These are phyloP conservation scores for Phthorimaea operculella DNA, from an alignment of 1,140 invertebrate species.

Conservation along the genomic window DNA sequence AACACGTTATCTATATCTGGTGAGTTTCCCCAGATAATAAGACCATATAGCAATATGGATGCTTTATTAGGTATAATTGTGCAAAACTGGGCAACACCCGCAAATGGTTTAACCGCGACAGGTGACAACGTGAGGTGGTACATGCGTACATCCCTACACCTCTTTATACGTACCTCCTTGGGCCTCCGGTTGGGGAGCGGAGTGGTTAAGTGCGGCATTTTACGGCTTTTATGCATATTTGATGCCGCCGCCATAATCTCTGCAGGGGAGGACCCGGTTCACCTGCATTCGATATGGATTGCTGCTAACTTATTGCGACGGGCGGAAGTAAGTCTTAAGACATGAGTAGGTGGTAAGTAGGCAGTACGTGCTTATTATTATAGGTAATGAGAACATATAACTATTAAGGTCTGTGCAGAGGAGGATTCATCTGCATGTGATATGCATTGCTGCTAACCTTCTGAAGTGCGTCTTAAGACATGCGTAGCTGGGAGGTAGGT, in stretches of 20 bases:
- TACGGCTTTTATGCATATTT: constrained; percentile 69
- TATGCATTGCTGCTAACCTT: constrained; percentile 36
- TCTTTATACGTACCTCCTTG: background rate
- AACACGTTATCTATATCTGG: too few relatives aligned
- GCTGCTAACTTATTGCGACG: constrained; percentile 22
- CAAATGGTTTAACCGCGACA: too few relatives aligned
- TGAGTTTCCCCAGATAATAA: too few relatives aligned
- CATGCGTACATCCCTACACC: background rate
- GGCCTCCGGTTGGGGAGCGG: constrained; percentile 22
- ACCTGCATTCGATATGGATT: constrained; percentile 44
- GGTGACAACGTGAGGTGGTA: background rate
- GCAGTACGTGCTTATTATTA: too few relatives aligned
- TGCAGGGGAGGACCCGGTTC: constrained; percentile 35
- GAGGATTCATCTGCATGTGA: constrained; percentile 37
- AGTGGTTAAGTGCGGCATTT: constrained; percentile 65
- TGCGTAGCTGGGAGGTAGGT: background rate
- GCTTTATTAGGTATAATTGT: too few relatives aligned
- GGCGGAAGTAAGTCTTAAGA: background rate
- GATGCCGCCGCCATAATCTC: constrained; percentile 65
- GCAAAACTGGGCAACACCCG: too few relatives aligned
- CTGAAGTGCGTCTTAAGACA: background rate
- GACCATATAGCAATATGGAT: too few relatives aligned
- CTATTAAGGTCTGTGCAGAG: constrained; percentile 61
- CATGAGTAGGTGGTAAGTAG: background rate
- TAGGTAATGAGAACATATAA: constrained; percentile 21